Conservation (phyloP, 1,140 invertebrate genomes). For the Drosophila parabipectinata region DNA sequence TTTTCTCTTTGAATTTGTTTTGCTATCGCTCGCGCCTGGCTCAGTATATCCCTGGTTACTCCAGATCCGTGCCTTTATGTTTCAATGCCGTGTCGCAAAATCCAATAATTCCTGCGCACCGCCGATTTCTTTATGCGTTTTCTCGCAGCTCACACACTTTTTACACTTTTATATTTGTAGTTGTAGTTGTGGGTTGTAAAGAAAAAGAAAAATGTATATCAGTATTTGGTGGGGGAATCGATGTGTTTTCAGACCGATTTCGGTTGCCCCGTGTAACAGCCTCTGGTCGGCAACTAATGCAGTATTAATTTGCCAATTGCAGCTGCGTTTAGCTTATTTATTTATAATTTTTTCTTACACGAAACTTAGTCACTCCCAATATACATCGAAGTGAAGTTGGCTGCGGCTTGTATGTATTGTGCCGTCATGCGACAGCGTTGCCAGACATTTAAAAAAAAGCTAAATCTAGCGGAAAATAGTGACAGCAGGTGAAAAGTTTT, state of each 20-base stretch:
- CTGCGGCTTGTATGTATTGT: constrained; percentile 51
- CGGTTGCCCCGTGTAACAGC: neutral
- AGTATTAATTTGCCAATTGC: constrained; percentile 36
- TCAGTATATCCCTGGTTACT: constrained; percentile 45
- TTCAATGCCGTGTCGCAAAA: constrained; percentile 56
- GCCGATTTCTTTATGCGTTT: constrained; percentile 75
- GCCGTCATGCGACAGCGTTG: constrained; percentile 6
- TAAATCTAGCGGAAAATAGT: neutral
- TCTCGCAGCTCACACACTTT: constrained; percentile 72
- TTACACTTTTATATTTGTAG: constrained; percentile 73
- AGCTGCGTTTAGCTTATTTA: constrained; percentile 56
- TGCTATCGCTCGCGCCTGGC: constrained; percentile 43
- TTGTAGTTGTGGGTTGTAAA: constrained; percentile 71
- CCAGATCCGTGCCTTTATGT: constrained; percentile 25
- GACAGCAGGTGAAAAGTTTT: neutral
- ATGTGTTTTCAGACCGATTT: constrained; percentile 6
- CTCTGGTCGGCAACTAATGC: constrained; percentile 22
- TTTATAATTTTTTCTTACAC: constrained; percentile 76
- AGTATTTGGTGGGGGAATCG: constrained; percentile 41
- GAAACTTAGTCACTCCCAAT: constrained; percentile 80
- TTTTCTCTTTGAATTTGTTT: constrained; percentile 85
- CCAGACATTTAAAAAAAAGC: neutral
- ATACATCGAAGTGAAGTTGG: constrained; percentile 50
- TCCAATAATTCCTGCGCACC: constrained; percentile 77
- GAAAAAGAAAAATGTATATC: constrained; percentile 74